Evolutionary conservation across 2,797 vertebrate genomes (phyloP).

Genomic region (Rhincodon typus): DNA sequence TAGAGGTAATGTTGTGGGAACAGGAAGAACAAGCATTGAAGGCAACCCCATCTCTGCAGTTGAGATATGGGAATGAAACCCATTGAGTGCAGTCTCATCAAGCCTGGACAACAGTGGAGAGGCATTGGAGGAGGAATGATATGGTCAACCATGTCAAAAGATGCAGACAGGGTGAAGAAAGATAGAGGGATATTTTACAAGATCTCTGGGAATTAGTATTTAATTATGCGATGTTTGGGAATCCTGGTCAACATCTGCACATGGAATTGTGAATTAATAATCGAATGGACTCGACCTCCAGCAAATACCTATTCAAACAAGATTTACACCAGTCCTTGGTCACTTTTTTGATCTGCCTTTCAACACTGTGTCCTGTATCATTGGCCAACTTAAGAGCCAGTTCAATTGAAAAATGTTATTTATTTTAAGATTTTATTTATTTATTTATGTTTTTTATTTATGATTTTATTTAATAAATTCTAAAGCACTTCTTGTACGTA

Average conservation of each 20-base stretch:
- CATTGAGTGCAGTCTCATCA: not conserved
- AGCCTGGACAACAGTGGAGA: not conserved
- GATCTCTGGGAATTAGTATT: not conserved
- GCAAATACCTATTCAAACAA: not conserved
- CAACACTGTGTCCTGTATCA: not conserved
- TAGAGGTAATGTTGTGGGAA: not conserved
- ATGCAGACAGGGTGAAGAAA: not conserved
- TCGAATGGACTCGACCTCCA: not conserved
- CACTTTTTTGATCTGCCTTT: not conserved
- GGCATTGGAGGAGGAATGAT: not conserved
- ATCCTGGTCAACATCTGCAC: not conserved
- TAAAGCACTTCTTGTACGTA: not conserved
- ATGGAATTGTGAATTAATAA: not conserved
- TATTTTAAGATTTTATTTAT: too few relatives aligned
- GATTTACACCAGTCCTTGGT: not conserved
- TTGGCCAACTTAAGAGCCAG: not conserved
- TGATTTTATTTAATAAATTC: constrained; percentile 1
- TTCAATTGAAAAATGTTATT: too few relatives aligned
- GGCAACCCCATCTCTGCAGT: not conserved
- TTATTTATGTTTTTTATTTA: too few relatives aligned
- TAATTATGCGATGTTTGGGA: not conserved
- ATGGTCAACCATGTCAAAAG: not conserved
- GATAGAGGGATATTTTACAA: not conserved
- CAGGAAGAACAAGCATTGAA: not conserved
- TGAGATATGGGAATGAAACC: too few relatives aligned